Evolutionary conservation across 2,797 vertebrate species (phyloP).

Genomic region (Bryconaethiops microstoma): DNA sequence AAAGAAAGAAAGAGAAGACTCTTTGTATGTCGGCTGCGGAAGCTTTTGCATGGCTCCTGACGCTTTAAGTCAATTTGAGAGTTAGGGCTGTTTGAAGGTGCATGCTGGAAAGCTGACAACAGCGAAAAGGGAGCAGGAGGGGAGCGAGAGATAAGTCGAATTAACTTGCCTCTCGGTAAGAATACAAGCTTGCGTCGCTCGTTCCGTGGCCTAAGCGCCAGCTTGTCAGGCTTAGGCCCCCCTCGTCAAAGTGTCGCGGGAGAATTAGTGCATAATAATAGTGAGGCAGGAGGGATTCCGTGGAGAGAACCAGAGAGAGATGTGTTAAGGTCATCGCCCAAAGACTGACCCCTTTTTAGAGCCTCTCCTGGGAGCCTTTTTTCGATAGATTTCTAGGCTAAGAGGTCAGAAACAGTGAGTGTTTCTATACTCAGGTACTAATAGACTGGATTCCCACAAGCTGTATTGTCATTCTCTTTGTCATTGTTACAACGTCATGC

Average conservation of each 20-base stretch:
- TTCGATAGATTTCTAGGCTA: conserved; percentile 31
- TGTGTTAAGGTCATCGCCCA: conserved; percentile 17
- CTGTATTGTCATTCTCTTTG: background rate
- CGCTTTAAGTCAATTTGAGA: conserved; percentile 34
- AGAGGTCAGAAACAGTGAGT: conserved; percentile 19
- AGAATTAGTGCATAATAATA: conserved; percentile 24
- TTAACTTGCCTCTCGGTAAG: conserved; percentile 26
- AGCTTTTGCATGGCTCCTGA: conserved; percentile 1
- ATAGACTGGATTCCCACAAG: conserved; percentile 7
- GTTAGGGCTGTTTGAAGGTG: conserved; percentile 35
- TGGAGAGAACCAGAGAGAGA: conserved; percentile 6
- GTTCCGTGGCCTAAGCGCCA: background rate
- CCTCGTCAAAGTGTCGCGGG: conserved; percentile 9
- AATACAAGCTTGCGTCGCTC: background rate
- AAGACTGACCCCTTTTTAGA: conserved; percentile 21
- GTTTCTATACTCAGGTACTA: conserved; percentile 1
- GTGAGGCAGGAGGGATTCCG: background rate
- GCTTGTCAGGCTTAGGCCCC: conserved; percentile 13
- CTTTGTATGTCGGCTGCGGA: background rate
- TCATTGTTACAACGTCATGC: background rate
- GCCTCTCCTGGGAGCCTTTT: conserved; percentile 52
- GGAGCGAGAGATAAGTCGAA: conserved; percentile 42
- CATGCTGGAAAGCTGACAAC: conserved; percentile 34
- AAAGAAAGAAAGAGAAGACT: background rate
- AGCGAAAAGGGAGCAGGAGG: conserved; percentile 40